Evolutionary conservation across 2,888 invertebrate species (phyloP), one percentile per base, ranked within the genome.

Genomic region (Coenonympha arcania): DNA sequence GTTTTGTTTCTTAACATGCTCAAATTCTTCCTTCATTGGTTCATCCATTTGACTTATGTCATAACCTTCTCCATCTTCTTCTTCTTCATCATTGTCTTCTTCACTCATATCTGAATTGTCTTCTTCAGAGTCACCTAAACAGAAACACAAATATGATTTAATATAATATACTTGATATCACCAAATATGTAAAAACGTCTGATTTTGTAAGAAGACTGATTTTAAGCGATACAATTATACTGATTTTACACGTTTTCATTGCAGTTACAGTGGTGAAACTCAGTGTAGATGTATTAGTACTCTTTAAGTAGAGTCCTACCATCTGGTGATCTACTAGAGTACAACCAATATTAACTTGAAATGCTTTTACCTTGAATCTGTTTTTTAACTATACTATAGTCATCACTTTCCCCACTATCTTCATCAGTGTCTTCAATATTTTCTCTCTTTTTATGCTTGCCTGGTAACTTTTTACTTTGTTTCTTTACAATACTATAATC

Each of bases 1-100:
- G 65, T 90, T 88, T 47, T 80, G 78, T 37, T 88, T 81, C 51
- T 88, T 86, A 30, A 91, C 76, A 73, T 89, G 88, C 70, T 89
- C 85, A 77, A 91, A 89, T 55, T 84, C 72, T 64, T 83, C 80
- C 62, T 85, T 82, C 48, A 83, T 68, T 19, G 88, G 87, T 53
- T 79, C 79, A 2, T 78, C 71, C 65, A 85, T 63, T 63, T 83
- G 74, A 60, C 85, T 82, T 11, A 88, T 80, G 30, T 87, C 83
- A 59, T 73, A 81, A 19, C 85, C 87, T 50, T 76, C 87, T 50
- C 75, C 77, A 16, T 65, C 76, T 11, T 71, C 72, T 39, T 65
- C 76, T 11, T 71, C 72, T 39, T 72, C 71, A 26, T 69, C 72
- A 8, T 72, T 68, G 6, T 66, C 66, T 20, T 71, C 69, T 28